Percentiles rank a stretch among this genome's conserved stretches.
Evolutionary conservation across 1,140 invertebrate genomes (phyloP).

Genomic region (Anoplolepis gracilipes): DNA sequence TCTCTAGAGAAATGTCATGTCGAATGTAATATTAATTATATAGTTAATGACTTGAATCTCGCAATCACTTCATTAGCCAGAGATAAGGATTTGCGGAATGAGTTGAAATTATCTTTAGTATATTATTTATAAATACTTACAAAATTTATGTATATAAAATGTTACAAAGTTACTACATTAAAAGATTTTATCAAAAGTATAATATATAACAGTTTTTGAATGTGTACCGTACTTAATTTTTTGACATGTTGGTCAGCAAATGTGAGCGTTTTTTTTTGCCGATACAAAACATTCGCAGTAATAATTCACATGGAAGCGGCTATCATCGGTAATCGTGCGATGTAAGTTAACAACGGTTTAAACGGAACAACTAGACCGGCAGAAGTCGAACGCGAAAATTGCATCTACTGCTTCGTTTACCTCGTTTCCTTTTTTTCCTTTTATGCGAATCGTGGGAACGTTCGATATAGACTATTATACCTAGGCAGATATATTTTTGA

Average conservation of each 20-base stretch:
- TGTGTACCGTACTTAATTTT: neutral
- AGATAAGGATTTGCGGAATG: neutral
- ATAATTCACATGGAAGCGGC: neutral
- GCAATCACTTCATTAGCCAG: slow-evolving; percentile 1
- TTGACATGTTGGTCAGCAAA: neutral
- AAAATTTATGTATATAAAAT: neutral
- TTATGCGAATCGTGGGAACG: neutral
- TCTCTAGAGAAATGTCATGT: neutral
- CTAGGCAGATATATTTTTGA: neutral
- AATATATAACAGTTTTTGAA: neutral
- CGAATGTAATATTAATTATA: neutral
- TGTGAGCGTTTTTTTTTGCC: neutral
- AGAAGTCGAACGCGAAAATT: slow-evolving; percentile 45
- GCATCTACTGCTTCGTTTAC: slow-evolving; percentile 15
- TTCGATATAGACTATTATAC: neutral
- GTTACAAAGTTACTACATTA: neutral
- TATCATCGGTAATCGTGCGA: slow-evolving; percentile 1
- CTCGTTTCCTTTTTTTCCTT: slow-evolving; percentile 14
- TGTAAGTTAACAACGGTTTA: slow-evolving; percentile 28
- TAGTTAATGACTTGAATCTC: neutral
- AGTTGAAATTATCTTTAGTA: neutral
- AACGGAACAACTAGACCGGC: slow-evolving; percentile 43
- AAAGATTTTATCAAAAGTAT: neutral
- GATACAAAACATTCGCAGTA: neutral
- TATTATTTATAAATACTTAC: neutral